Base-by-base conservation (phyloP, 2,888 invertebrate genomes). In the Cremastinae sp. region DNA sequence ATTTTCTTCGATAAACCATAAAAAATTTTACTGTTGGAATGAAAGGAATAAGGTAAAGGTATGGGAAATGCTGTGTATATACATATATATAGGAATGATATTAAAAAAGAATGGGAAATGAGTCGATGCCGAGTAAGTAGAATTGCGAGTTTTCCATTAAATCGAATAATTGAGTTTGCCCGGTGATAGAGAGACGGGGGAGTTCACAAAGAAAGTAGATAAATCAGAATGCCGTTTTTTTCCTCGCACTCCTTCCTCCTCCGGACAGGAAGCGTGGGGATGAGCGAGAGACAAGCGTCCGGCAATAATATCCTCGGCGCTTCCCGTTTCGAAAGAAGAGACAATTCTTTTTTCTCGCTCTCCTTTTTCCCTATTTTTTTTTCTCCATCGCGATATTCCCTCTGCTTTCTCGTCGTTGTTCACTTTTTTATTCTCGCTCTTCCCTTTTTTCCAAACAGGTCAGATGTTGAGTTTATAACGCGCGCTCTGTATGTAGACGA, bases 121-220 rank as follows among this genome's bases (percentile, higher is more conserved):
- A 0, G 28, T 28, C 20, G 22, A 22, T 64, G 10, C 28, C 22
- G 18, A 12, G 34, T 43, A 62, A 36, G 34, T 54, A 43, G 54
- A 28, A 34, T 53, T 65, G 16, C 43, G 28, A 66, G 14, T 66
- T 45, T 54, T 54, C 66, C 54, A 66, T 54, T 45, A 66, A 54
- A 54, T 54, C 66, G 66, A 66, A 66, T 66, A 65, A 66, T 66
- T 66, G 66, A 53, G 43, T 54, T 66, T 28, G 28, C 28, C 45
- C 54, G 28, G 43, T 54, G 43, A n/a, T 7, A 41, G 16, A 16
- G 16, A 53, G 53, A 64, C 28, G 14, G 51, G 10, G 41, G 16
- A 20, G 34, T 34, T 36, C 20, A 54, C 54, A 22, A 66, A 66
- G 34, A 18, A 45, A 45, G 43, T 8, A 38, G 34, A 66, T 20